phyloP scores from a whole-genome alignment of 2,797 vertebrate genomes.

The Sciurus carolinensis region DNA sequence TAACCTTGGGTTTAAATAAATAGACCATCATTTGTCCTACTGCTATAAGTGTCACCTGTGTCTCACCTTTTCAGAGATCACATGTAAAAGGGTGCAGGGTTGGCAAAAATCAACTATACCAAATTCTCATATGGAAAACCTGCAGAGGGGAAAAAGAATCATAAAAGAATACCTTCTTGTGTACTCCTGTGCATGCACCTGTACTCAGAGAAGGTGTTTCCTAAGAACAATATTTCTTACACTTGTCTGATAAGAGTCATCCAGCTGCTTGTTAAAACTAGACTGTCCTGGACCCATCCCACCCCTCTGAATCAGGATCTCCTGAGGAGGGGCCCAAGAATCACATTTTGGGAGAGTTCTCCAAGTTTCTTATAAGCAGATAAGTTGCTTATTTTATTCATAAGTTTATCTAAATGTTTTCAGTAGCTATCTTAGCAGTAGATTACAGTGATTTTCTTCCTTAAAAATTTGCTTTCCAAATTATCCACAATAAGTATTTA shows the following conservation, averaged over 20 bases:
- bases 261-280: slow-evolving; percentile 28
- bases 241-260: not conserved
- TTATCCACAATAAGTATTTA: not conserved
- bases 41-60: too few relatives aligned
- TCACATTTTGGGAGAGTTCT: not conserved
- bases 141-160: not conserved
- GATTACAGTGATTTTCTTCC: not conserved
- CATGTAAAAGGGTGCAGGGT: not conserved
- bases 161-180: not conserved
- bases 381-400: not conserved
- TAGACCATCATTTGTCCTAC: not conserved
- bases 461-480: slow-evolving; percentile 41
- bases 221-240: not conserved
- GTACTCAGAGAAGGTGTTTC: not conserved
- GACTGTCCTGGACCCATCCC: not conserved
- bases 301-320: not conserved
- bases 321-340: not conserved
- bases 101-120: not conserved
- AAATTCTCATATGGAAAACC: not conserved
- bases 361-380: not conserved
- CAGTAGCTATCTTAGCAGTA: not conserved
- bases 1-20: slow-evolving; percentile 39
- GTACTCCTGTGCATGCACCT: fast-evolving
- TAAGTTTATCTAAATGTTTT: not conserved
- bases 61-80: not conserved